These are phyloP conservation scores for Synchiropus splendidus DNA, from an alignment of 2,113 vertebrate species.

Conservation along the genomic window DNA sequence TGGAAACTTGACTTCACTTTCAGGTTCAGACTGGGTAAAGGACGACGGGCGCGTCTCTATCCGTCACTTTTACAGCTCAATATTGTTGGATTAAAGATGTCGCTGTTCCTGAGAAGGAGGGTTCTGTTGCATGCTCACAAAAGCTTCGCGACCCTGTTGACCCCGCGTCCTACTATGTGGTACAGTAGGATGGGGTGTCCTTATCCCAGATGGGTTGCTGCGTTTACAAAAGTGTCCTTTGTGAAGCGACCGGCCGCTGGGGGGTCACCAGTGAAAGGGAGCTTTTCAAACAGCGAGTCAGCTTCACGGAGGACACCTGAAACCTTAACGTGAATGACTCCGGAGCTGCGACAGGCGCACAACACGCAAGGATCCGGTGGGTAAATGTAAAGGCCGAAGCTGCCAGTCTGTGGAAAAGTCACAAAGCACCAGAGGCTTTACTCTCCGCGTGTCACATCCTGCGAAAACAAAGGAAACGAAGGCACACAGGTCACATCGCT, in stretches of 20 bases:
- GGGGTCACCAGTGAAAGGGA: slow-evolving; percentile 20
- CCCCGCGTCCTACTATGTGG: slow-evolving; percentile 36
- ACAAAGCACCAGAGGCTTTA: slow-evolving; percentile 40
- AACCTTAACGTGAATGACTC: too few species aligned
- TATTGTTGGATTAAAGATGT: too few species aligned
- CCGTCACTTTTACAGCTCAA: too few species aligned
- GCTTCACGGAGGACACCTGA: slow-evolving; percentile 21
- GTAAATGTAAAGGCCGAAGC: slow-evolving; percentile 15
- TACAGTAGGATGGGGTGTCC: slow-evolving; percentile 19
- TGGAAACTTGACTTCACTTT: slow-evolving; percentile 36
- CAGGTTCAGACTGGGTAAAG: too few species aligned
- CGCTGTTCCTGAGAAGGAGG: slow-evolving; percentile 16
- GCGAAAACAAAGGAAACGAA: slow-evolving; percentile 59
- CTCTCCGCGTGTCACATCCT: slow-evolving; percentile 51
- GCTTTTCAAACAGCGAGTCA: slow-evolving; percentile 29
- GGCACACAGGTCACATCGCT: slow-evolving; percentile 40
- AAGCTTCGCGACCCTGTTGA: slow-evolving; percentile 47
- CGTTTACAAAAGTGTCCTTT: slow-evolving; percentile 57
- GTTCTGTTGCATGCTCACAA: slow-evolving; percentile 49
- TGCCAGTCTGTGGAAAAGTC: too few species aligned
- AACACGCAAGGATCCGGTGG: too few species aligned
- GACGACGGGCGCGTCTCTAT: slow-evolving; percentile 33
- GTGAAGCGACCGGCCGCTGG: slow-evolving; percentile 38
- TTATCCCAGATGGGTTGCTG: slow-evolving; percentile 49
- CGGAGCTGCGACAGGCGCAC: too few species aligned